phyloP scores from a whole-genome alignment of 1,140 invertebrate species.

The Liolophura sinensis region DNA sequence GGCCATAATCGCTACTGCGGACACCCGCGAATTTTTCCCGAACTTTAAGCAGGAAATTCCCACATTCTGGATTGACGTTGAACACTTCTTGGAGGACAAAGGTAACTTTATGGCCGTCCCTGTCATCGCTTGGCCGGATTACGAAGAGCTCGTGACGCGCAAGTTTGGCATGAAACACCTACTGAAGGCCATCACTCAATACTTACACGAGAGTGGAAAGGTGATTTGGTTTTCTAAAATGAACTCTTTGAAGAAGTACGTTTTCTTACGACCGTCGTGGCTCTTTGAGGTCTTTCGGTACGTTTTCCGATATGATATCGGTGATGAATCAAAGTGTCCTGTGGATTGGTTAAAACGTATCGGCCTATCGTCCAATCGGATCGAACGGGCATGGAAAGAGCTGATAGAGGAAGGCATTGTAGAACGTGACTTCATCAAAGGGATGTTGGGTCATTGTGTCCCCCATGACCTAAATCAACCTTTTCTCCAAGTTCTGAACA shows the following conservation, averaged over 20 bases:
- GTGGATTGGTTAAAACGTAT: slow-evolving; percentile 17
- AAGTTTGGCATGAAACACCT: slow-evolving; percentile 54
- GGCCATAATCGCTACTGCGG: slow-evolving; percentile 36
- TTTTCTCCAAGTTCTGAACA: slow-evolving; percentile 29
- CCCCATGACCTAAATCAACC: slow-evolving; percentile 31
- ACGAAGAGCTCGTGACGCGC: slow-evolving; percentile 33
- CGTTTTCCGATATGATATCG: slow-evolving; percentile 38
- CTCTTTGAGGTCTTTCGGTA: slow-evolving; percentile 46
- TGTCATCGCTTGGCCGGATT: slow-evolving; percentile 40
- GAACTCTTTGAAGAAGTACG: slow-evolving; percentile 29
- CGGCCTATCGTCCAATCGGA: slow-evolving; percentile 16
- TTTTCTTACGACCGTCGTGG: slow-evolving; percentile 52
- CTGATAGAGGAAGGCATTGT: slow-evolving; percentile 38
- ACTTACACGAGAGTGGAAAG: slow-evolving; percentile 52
- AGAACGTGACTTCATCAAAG: slow-evolving; percentile 45
- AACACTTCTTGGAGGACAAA: slow-evolving; percentile 46
- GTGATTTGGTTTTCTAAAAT: slow-evolving; percentile 45
- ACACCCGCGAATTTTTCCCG: slow-evolving; percentile 44
- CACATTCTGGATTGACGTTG: slow-evolving; percentile 52
- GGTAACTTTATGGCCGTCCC: slow-evolving; percentile 47
- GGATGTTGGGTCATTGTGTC: slow-evolving; percentile 34
- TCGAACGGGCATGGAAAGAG: slow-evolving; percentile 43
- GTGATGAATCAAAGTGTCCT: slow-evolving; percentile 27
- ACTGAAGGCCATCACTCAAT: slow-evolving; percentile 34
- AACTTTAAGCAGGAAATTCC: slow-evolving; percentile 46